A percentile compares a stretch with the other conserved stretches of the same genome.
phyloP scores from a whole-genome alignment of 2,797 vertebrate genomes.

The Aulostomus chinensis region DNA sequence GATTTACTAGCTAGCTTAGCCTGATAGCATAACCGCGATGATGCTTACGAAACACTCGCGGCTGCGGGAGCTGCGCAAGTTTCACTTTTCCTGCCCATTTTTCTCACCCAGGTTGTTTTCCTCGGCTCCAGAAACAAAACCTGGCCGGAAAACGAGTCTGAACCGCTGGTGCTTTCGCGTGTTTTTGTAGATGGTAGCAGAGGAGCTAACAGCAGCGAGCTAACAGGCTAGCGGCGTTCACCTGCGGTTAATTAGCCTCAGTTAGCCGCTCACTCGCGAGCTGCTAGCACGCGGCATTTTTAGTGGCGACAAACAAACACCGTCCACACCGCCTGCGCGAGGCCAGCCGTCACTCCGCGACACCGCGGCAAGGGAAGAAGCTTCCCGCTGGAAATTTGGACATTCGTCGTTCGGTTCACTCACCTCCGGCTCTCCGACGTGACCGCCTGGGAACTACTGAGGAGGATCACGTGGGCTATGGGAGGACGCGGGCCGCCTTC shows the following conservation, averaged over 20 bases:
- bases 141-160: no score
- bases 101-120: no score
- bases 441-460: constrained; percentile 77
- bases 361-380: no score
- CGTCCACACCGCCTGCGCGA: no score
- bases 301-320: no score
- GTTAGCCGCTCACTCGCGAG: constrained; percentile 32
- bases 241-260: constrained; percentile 54
- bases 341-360: no score
- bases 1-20: constrained; percentile 4
- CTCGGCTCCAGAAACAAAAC: no score
- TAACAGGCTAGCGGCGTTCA: constrained; percentile 34
- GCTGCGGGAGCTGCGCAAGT: background rate
- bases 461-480: constrained; percentile 75
- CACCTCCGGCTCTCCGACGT: constrained; percentile 70
- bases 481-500: constrained; percentile 29
- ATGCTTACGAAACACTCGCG: constrained; percentile 4
- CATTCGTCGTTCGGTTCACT: constrained; percentile 51
- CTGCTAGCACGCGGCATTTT: constrained; percentile 30
- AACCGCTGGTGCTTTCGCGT: no score
- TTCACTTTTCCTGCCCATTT: no score
- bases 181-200: no score
- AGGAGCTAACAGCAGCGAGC: constrained; percentile 1
- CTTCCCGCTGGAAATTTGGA: no score
- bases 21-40: constrained; percentile 1